Percentiles rank a stretch among this genome's conserved stretches.
phyloP scores from a whole-genome alignment of 2,113 vertebrate species.

The Meles meles region DNA sequence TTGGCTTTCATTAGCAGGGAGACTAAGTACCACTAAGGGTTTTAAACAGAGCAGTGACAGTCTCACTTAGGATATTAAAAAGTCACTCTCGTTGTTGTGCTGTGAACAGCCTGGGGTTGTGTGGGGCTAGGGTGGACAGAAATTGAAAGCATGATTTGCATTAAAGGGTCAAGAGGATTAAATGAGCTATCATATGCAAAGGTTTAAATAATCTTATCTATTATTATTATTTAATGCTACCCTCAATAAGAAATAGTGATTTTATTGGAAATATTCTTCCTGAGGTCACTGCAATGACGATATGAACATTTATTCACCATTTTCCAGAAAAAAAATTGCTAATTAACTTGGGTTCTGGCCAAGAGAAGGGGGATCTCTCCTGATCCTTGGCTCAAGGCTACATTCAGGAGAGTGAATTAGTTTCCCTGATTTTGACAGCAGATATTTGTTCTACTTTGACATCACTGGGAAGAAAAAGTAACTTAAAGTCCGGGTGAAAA shows the following conservation, averaged over 20 bases:
- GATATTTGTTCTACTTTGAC: not conserved
- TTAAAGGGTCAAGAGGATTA: not conserved
- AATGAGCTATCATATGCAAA: not conserved
- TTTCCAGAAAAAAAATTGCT: not conserved
- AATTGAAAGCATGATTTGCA: not conserved
- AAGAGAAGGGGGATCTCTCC: not conserved
- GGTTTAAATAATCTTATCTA: not conserved
- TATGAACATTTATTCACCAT: not conserved
- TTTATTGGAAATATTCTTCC: constrained; percentile 23
- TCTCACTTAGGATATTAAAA: not conserved
- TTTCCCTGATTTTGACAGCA: not conserved
- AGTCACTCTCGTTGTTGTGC: not conserved
- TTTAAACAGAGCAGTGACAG: not conserved
- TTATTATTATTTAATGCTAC: not conserved
- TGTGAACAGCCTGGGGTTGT: not conserved
- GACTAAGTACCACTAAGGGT: not conserved
- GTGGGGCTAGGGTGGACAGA: not conserved
- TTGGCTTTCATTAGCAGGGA: not conserved
- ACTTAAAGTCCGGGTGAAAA: not conserved
- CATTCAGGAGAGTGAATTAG: not conserved
- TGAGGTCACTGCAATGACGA: not conserved
- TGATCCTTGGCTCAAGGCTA: not conserved
- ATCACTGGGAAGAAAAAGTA: not conserved
- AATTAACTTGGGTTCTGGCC: not conserved
- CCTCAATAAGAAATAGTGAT: not conserved